These are phyloP conservation scores for Eptesicus fuscus DNA, from an alignment of 2,113 vertebrate genomes.

Conservation along the genomic window DNA sequence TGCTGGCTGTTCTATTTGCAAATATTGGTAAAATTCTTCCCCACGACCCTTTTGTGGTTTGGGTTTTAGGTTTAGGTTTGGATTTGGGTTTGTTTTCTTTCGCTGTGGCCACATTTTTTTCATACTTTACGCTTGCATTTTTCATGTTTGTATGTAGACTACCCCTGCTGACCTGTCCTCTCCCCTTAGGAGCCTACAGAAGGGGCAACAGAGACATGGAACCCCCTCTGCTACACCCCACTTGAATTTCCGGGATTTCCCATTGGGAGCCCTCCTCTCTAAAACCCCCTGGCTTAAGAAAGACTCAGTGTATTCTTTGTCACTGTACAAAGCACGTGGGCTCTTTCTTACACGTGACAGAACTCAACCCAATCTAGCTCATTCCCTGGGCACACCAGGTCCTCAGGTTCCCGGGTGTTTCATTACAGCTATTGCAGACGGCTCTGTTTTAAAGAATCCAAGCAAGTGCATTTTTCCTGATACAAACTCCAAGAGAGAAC, in stretches of 20 bases:
- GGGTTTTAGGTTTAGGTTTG: neutral
- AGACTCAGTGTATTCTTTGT: neutral
- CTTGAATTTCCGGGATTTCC: neutral
- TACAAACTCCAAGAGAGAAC: neutral
- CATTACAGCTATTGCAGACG: neutral
- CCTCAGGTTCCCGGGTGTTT: neutral
- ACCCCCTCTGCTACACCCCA: rapidly evolving
- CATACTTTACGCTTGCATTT: neutral
- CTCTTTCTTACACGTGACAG: neutral
- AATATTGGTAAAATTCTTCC: neutral
- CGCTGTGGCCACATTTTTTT: neutral
- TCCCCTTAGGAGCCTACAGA: neutral
- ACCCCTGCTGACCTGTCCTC: neutral
- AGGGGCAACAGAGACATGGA: neutral
- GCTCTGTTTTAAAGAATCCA: constrained; percentile 7
- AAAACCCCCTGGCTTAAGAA: neutral
- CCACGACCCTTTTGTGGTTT: neutral
- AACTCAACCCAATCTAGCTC: neutral
- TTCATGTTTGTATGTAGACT: neutral
- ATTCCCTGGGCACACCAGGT: neutral
- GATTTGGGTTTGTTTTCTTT: neutral
- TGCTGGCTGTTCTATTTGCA: neutral
- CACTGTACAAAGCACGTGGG: neutral
- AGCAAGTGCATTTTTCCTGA: neutral
- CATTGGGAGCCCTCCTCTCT: neutral